Evolutionary conservation across 2,797 vertebrate species (phyloP).

Genomic region (Caiman crocodilus): DNA sequence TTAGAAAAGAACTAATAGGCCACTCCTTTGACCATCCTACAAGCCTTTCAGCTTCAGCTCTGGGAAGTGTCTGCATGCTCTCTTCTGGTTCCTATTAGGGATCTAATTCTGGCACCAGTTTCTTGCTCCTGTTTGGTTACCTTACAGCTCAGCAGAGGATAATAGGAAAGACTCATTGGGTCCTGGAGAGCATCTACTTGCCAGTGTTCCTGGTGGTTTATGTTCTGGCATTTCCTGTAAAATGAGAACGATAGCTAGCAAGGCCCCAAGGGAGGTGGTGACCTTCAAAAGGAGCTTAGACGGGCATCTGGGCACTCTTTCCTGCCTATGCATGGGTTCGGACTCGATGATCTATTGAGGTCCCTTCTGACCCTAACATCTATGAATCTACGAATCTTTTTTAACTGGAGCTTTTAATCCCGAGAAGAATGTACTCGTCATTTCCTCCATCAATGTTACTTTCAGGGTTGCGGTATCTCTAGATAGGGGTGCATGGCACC

Average conservation of each 20-base stretch:
- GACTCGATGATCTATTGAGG: too few relatives aligned
- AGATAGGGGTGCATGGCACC: background rate
- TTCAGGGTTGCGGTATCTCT: background rate
- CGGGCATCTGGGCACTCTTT: too few relatives aligned
- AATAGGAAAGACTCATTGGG: background rate
- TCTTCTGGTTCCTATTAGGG: slow-evolving; percentile 22
- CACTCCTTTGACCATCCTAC: slow-evolving; percentile 24
- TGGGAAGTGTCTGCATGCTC: background rate
- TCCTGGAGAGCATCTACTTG: slow-evolving; percentile 8
- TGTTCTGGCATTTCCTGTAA: background rate
- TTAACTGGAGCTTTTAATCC: background rate
- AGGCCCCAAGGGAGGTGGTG: too few relatives aligned
- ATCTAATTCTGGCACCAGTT: slow-evolving; percentile 12
- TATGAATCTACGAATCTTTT: background rate
- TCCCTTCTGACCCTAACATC: too few relatives aligned
- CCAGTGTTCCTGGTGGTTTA: slow-evolving; percentile 1
- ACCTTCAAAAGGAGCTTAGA: too few relatives aligned
- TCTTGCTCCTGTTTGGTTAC: slow-evolving; percentile 12
- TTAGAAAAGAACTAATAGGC: slow-evolving; percentile 49
- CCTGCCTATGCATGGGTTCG: too few relatives aligned
- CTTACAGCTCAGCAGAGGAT: slow-evolving; percentile 41
- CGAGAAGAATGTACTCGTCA: background rate
- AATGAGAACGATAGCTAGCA: background rate
- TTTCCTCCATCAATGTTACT: background rate
- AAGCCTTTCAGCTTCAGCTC: slow-evolving; percentile 36